phyloP scores from a whole-genome alignment of 2,888 invertebrate species.

The Antheraea assamensis region DNA sequence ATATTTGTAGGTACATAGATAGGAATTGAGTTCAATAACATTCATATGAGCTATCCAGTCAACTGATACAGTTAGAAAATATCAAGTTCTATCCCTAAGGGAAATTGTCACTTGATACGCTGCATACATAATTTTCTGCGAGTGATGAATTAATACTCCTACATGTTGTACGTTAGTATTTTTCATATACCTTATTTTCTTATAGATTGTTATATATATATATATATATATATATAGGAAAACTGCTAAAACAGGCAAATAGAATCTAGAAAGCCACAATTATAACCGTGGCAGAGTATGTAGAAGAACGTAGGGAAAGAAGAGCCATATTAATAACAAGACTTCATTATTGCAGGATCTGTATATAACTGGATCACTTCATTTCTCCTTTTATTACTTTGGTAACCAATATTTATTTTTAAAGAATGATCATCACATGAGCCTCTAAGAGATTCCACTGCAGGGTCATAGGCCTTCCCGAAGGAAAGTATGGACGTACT shows the following conservation, averaged over 20 bases:
- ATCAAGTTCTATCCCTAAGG: conserved; percentile 15
- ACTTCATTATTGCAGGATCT: background rate
- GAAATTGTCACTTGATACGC: conserved; percentile 16
- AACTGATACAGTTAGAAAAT: conserved; percentile 18
- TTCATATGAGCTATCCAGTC: conserved; percentile 6
- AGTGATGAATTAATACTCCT: background rate
- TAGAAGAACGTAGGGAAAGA: background rate
- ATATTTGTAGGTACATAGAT: background rate
- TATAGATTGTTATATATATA: background rate
- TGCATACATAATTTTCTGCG: conserved; percentile 2
- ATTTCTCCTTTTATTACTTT: too few relatives aligned
- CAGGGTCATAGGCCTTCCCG: too few relatives aligned
- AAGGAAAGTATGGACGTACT: too few relatives aligned
- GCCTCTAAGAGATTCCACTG: too few relatives aligned
- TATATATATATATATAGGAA: background rate
- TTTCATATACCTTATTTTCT: background rate
- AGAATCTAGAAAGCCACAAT: background rate
- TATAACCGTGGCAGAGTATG: too few relatives aligned
- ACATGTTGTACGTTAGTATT: background rate
- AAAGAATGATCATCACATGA: too few relatives aligned
- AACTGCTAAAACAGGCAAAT: background rate
- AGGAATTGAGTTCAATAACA: conserved; percentile 1
- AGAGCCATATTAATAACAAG: background rate
- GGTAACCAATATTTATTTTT: too few relatives aligned
- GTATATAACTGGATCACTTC: too few relatives aligned